phyloP scores from a whole-genome alignment of 1,140 invertebrate species.

The Dermatophagoides farinae region DNA sequence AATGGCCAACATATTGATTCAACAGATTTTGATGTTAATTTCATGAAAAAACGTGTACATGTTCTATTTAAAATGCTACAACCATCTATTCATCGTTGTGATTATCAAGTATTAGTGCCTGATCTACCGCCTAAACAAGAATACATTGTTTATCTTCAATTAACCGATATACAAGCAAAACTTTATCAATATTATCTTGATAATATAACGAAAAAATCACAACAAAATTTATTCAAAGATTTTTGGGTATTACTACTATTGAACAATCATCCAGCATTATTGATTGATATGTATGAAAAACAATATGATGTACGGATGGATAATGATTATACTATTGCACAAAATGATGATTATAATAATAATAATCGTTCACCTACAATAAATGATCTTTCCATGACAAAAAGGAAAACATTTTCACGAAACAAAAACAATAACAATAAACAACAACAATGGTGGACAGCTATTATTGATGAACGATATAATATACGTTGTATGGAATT shows the following conservation, averaged over 20 bases:
- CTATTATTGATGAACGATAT: constrained; percentile 70
- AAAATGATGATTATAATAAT: too few relatives aligned
- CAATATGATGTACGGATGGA: constrained; percentile 25
- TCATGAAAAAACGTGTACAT: constrained; percentile 73
- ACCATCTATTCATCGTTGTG: constrained; percentile 77
- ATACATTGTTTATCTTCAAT: constrained; percentile 65
- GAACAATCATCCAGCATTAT: constrained; percentile 96
- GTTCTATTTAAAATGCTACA: constrained; percentile 68
- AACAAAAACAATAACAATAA: constrained; percentile 21
- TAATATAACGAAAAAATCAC: constrained; percentile 37
- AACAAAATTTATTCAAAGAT: constrained; percentile 56
- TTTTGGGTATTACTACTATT: constrained; percentile 98
- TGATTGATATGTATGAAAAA: constrained; percentile 40
- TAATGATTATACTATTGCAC: constrained; percentile 31
- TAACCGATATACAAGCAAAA: constrained; percentile 65
- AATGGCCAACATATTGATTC: constrained; percentile 85
- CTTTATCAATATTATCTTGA: constrained; percentile 26
- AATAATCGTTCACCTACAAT: too few relatives aligned
- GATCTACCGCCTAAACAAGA: constrained; percentile 74
- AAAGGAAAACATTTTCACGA: not conserved
- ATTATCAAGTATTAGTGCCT: constrained; percentile 62
- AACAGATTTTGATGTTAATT: constrained; percentile 61
- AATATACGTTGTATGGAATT: constrained; percentile 47
- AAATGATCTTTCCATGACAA: not conserved
- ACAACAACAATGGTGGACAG: constrained; percentile 43